Base-by-base conservation (phyloP, 2,888 invertebrate species). In the Euspilapteryx auroguttella region DNA sequence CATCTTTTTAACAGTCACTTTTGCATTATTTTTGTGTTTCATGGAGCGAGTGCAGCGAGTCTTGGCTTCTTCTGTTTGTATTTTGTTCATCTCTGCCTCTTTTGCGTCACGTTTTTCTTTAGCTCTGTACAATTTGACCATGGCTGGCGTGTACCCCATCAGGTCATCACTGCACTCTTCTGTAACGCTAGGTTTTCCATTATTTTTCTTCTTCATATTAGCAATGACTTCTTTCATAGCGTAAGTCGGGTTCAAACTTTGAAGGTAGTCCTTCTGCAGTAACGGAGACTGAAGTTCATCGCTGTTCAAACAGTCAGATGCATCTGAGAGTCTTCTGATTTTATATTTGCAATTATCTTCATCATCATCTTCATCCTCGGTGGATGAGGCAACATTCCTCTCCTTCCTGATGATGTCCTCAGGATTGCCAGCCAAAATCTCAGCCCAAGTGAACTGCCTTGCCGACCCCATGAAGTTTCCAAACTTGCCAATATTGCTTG, bases 191-290 rank as follows among this genome's bases (percentile, higher is more conserved):
- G 31, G 27, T 47, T 58, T 61, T 1, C 63, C 62, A 1, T 56
- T 32, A 12, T 57, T 46, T 46, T 78, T 79, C 32, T 82, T 83
- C 39, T 79, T 79, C 41, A 80, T 81, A 44, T 71, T 80, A 21
- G 80, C 77, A 30, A 83, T 59, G 1, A 87, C 80, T 37, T 82
- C 81, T 35, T 82, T 65, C 87, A 88, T 88, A 1, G 86, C 86
- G 25, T 82, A 81, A 1, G 87, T 88, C 1, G 86, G 86, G 42
- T 81, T 82, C 31, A 78, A 38, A n/a, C 52, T 50, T 28, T 59
- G 50, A 27, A 82, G 50, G 39, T 58, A 81, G 48, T 59, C 76
- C 51, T 55, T 68, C 38, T 63, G 75, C 36, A 62, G 45, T 14
- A 64, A 38, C 1, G 58, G 68, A 2, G 64, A 62, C 8, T 47